Conservation (phyloP, 2,888 invertebrate genomes). For the Linyphia triangularis region DNA sequence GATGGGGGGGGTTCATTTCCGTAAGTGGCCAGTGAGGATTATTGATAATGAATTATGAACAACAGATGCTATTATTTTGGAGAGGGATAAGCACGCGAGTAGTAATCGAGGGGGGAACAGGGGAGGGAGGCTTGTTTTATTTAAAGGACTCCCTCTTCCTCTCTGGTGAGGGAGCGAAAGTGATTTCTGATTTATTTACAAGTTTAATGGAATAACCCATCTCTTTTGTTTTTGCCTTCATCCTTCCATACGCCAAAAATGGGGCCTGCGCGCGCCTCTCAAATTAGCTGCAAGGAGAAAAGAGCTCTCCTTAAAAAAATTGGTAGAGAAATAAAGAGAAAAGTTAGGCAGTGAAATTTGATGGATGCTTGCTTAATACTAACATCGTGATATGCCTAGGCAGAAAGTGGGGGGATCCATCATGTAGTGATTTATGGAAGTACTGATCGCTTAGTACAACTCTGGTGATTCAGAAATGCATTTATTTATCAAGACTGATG, state of each 20-base stretch:
- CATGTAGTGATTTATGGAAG: slow-evolving; percentile 70
- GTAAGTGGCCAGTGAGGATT: slow-evolving; percentile 72
- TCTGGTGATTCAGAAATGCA: slow-evolving; percentile 71
- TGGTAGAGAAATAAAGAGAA: slow-evolving; percentile 1
- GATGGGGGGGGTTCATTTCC: slow-evolving; percentile 69
- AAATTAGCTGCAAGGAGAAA: slow-evolving; percentile 66
- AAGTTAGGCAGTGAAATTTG: slow-evolving; percentile 67
- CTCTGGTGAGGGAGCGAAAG: slow-evolving; percentile 48
- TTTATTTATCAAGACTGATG: slow-evolving; percentile 72
- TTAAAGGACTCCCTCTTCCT: slow-evolving; percentile 49
- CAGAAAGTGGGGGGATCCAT: slow-evolving; percentile 65
- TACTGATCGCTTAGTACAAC: slow-evolving; percentile 67
- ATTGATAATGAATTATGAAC: slow-evolving; percentile 75
- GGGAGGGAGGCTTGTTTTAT: slow-evolving; percentile 27
- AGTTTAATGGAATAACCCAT: slow-evolving; percentile 73
- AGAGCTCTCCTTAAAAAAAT: slow-evolving; percentile 5
- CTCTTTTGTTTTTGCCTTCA: slow-evolving; percentile 60
- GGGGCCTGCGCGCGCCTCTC: slow-evolving; percentile 36
- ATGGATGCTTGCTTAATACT: slow-evolving; percentile 73
- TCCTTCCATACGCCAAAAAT: slow-evolving; percentile 34
- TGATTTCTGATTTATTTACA: slow-evolving; percentile 74
- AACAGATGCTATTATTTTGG: slow-evolving; percentile 72
- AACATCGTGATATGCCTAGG: slow-evolving; percentile 67
- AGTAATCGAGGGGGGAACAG: slow-evolving; percentile 38
- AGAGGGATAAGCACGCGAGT: slow-evolving; percentile 41